Base-by-base conservation (phyloP, 2,797 vertebrate species). In the Pyrocephalus nanus region DNA sequence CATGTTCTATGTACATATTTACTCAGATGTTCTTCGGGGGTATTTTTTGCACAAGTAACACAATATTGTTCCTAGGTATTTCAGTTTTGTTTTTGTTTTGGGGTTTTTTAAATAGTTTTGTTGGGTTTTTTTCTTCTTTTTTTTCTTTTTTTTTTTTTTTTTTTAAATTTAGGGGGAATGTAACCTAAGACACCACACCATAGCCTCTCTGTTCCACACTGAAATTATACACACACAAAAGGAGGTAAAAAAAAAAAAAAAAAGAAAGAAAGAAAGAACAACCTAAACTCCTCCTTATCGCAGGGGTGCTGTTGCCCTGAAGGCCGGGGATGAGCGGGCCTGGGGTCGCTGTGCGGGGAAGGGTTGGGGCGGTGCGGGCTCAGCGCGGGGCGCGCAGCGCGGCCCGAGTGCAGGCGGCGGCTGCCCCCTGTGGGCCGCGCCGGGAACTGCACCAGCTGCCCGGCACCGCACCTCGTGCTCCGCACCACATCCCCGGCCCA, bases 341-440 rank as follows among this genome's bases (percentile, higher is more conserved):
- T 8, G 36, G 62, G 43, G 36, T 4, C 48, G 22, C 53, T 14
- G 53, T 13, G 45, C 25, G 48, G 47, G 19, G 30, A 7, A 4
- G 23, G 43, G 19, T 45, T 32, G 17, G 62, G 13, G 62, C 42
- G 27, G 58, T 64, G 61, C 64, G 65, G 61, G 61, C 29, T 42
- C 40, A 22, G 20, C 22, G 55, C n/a, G 55, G 55, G 54, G 32
- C 20, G 57, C 27, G 36, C 18, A 10, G 58, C 65, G 50, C 61
- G 17, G 51, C 9, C n/a, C 10, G 61, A 83, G 96, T 80, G 89
- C 96, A 97, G 98, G 97, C 87, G 97, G 97, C 97, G 98, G 98
- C 98, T 99, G 98, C 99, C 99, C 99, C 98, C 99, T 98, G 96
- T 98, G 97, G 99, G 98, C 67, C 8, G 25, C 14, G 14, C 21